Evolutionary conservation across 2,113 vertebrate genomes (phyloP), one percentile per base, ranked within the genome.

Genomic region (Zapus hudsonius): DNA sequence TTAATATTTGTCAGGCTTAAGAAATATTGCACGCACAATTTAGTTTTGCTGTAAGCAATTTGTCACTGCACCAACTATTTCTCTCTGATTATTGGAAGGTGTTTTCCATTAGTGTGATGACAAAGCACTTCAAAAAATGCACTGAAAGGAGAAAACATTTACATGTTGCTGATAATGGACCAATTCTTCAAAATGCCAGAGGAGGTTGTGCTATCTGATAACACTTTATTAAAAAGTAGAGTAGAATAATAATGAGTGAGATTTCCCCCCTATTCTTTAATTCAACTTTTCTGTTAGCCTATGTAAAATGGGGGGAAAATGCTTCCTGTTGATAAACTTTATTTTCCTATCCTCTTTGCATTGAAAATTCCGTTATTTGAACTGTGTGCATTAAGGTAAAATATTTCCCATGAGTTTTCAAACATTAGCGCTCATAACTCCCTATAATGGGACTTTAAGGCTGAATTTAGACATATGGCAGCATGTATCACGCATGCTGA

Each of bases 171-270:
- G 86, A 64, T 96, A 96, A 96, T 96, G 94, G 93, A 94, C 83
- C 75, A 92, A 89, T 96, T 97, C 64, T 95, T 97, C 96, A 97
- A 97, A 96, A 84, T 96, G 95, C 88, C 93, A 96, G 44, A 89
- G 20, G 66, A 97, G 89, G 66, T 94, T 95, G 86, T 94, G 31
- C 8, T 94, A 87, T 88, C 93, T 94, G 93, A 95, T 95, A 93
- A 86, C 47, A 92, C 76, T 96, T 94, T 95, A 95, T 95, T 96
- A 93, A 90, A 95, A 93, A 92, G 42, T 57, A 11, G 44, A 90
- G 20, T 78, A 40, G 64, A 92, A 80, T 47, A 40, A 8, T 85
- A 95, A 94, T 36, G 47, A 92, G 23, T 42, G 27, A 80, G 25
- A 10, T 2, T 64, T 87, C 89, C 84, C 25, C 87, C 40, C 64